Percentiles rank a stretch among this genome's conserved stretches.
These are phyloP conservation scores for Muscicapa striata DNA, from an alignment of 2,797 vertebrate genomes.

Conservation along the genomic window DNA sequence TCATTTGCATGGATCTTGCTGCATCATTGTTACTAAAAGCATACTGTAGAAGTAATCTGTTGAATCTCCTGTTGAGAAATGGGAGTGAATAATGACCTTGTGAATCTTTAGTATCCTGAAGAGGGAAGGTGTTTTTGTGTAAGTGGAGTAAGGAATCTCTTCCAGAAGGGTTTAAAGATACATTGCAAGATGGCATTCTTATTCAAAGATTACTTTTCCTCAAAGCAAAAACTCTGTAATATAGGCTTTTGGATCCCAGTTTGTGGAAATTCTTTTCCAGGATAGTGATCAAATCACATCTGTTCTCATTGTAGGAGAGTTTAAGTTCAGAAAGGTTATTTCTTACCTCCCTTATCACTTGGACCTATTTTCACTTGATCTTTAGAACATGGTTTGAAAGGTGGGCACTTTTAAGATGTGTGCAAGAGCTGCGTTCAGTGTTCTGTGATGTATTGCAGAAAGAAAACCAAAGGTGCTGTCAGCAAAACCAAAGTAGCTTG, in stretches of 20 bases:
- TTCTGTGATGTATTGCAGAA: neutral
- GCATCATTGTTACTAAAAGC: neutral
- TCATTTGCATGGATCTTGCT: neutral
- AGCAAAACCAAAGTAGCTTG: neutral
- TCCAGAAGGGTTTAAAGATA: neutral
- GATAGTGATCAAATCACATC: neutral
- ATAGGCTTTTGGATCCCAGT: neutral
- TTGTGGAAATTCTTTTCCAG: neutral
- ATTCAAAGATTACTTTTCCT: neutral
- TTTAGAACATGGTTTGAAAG: neutral
- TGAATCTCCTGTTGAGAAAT: neutral
- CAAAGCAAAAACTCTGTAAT: neutral
- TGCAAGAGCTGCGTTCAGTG: neutral
- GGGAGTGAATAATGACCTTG: neutral
- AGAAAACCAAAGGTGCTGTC: neutral
- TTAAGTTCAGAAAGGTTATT: neutral
- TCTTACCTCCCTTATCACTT: neutral
- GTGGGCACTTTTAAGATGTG: neutral
- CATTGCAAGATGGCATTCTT: neutral
- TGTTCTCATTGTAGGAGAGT: neutral
- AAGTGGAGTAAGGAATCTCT: neutral
- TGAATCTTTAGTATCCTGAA: neutral
- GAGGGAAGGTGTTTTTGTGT: neutral
- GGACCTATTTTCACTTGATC: neutral
- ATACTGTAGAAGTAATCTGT: neutral